These are phyloP conservation scores for Mastacembelus armatus DNA, from an alignment of 2,797 vertebrate species.

Conservation along the genomic window DNA sequence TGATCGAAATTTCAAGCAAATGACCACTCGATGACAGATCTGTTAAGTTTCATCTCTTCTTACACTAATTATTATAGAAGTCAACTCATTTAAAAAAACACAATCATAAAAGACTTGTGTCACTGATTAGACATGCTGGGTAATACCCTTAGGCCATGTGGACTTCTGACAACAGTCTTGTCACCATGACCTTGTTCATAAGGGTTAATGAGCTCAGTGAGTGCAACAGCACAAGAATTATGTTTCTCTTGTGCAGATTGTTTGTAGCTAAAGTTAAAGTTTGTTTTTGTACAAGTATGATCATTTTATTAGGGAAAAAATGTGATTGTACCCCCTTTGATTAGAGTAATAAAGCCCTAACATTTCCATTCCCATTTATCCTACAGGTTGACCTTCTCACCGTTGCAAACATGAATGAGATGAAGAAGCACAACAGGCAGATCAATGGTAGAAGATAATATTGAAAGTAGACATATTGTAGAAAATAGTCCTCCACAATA, in stretches of 20 bases:
- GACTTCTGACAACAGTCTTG: constrained; percentile 3
- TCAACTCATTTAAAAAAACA: background rate
- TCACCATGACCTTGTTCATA: constrained; percentile 2
- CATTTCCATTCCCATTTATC: constrained; percentile 8
- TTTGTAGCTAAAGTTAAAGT: too few relatives aligned
- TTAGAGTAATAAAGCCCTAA: background rate
- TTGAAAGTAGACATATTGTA: constrained; percentile 25
- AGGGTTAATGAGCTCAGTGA: constrained; percentile 20
- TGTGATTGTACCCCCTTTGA: background rate
- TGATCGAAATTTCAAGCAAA: constrained; percentile 29
- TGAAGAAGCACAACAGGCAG: constrained; percentile 31
- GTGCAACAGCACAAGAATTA: background rate
- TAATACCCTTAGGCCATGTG: constrained; percentile 30
- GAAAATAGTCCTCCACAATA: constrained; percentile 7
- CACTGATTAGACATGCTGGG: background rate
- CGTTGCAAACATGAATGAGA: constrained; percentile 60
- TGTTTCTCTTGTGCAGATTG: too few relatives aligned
- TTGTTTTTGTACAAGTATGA: background rate
- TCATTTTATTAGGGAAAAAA: background rate
- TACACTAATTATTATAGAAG: background rate
- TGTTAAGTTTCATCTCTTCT: constrained; percentile 8
- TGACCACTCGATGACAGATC: background rate
- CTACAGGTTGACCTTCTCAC: constrained; percentile 25
- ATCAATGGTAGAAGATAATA: constrained; percentile 54
- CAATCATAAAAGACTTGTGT: background rate